Evolutionary conservation across 2,888 invertebrate genomes (phyloP), one percentile per base, ranked within the genome.

Genomic region (Tipula confusa): DNA sequence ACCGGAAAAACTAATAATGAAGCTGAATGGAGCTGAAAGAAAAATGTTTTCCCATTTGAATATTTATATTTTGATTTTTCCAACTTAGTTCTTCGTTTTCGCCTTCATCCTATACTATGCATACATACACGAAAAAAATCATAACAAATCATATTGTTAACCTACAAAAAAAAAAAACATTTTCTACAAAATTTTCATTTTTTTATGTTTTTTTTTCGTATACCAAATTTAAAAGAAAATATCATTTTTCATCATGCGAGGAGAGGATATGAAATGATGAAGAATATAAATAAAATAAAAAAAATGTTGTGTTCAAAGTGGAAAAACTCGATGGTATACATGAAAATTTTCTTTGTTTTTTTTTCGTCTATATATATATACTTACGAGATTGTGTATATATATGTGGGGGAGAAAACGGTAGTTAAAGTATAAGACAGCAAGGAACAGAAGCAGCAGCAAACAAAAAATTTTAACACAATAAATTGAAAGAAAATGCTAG

Each of bases 401-500:
- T 64, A 64, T 2, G 13, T 9, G 24, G 64, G 64, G 64, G 18
- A 24, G 64, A 64, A 64, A 64, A 64, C 64, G 24, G 48, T 48
- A 48, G 48, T 48, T 48, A 48, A 48, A 48, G 5, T 24, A 64
- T 64, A 64, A 64, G 64, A 64, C 18, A 64, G 24, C 24, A 64
- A 24, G 43, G n/a, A 43, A n/a, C 43, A 43, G 31, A 64, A 24
- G 43, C 43, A 43, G 43, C 43, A 43, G 31, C 31, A 31, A 64
- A 64, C 15, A 18, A 48, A 64, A 64, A 64, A 24, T 24, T 43
- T 9, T 64, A 64, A 64, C 64, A 64, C 64, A 80, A 80, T 80
- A 80, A 80, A 31, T 80, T 80, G 31, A 80, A 80, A 31, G 31
- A 80, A 80, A 80, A 80, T 80, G 64, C 64, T 15, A 33, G 82